Conservation (phyloP, 2,888 invertebrate genomes). For the Acrocera orbiculus region DNA sequence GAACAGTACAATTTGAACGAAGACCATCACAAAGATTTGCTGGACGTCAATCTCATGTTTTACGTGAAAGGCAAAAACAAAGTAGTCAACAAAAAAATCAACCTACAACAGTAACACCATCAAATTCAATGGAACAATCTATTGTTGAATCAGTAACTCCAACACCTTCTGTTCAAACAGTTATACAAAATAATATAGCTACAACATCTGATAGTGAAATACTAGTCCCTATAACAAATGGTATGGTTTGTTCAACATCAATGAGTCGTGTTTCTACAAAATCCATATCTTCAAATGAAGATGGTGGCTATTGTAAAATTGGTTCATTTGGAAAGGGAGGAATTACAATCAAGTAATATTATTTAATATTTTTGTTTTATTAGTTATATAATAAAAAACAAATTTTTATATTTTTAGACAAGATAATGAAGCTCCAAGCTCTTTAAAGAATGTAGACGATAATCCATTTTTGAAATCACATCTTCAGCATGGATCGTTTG, state of each 20-base stretch:
- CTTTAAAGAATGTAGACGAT: slow-evolving; percentile 32
- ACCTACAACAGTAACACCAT: slow-evolving; percentile 17
- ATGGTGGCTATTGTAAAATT: slow-evolving; percentile 26
- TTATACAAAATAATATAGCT: slow-evolving; percentile 22
- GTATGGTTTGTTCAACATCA: slow-evolving; percentile 14
- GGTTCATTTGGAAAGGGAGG: slow-evolving; percentile 34
- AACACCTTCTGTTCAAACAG: slow-evolving; percentile 28
- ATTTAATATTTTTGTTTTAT: neutral
- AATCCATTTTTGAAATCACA: slow-evolving; percentile 24
- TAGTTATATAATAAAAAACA: neutral
- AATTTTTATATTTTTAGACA: slow-evolving; percentile 21
- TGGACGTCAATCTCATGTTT: slow-evolving; percentile 73
- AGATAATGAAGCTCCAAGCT: slow-evolving; percentile 21
- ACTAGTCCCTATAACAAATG: slow-evolving; percentile 6
- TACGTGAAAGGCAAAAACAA: slow-evolving; percentile 56
- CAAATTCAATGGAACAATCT: slow-evolving; percentile 4
- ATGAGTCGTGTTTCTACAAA: slow-evolving; percentile 30
- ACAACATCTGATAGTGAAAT: slow-evolving; percentile 1
- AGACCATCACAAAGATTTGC: slow-evolving; percentile 94
- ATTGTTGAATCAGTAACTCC: slow-evolving; percentile 18
- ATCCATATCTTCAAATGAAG: slow-evolving; percentile 30
- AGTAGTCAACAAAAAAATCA: slow-evolving; percentile 4
- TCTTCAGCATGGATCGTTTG: slow-evolving; percentile 31
- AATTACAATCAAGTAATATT: slow-evolving; percentile 24
- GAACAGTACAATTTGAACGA: slow-evolving; percentile 91